These are phyloP conservation scores for Peromyscus polionotus DNA, from an alignment of 2,113 vertebrate species.

Conservation along the genomic window DNA sequence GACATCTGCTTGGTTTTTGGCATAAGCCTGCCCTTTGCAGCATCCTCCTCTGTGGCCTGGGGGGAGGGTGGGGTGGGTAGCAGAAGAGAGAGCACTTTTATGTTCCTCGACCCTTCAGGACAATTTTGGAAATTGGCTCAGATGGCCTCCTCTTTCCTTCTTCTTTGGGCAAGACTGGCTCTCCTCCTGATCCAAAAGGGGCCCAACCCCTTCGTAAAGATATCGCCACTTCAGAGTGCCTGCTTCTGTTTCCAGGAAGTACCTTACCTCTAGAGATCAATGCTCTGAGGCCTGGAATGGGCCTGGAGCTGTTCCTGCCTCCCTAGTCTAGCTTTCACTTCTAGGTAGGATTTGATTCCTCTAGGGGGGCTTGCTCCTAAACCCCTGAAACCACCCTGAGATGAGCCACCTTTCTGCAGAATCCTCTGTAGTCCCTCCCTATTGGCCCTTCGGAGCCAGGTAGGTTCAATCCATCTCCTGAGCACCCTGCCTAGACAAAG, in stretches of 20 bases:
- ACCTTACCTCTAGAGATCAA: background rate
- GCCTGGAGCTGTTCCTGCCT: background rate
- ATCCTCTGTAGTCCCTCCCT: background rate
- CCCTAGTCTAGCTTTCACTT: background rate
- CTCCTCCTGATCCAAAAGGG: background rate
- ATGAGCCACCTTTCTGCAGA: background rate
- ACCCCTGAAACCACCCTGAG: background rate
- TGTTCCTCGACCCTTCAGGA: background rate
- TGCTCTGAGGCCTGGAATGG: background rate
- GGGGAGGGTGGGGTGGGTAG: too few relatives aligned
- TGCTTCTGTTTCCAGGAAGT: background rate
- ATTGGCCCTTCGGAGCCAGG: background rate
- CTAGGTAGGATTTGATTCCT: background rate
- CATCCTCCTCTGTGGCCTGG: background rate
- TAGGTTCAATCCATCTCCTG: background rate
- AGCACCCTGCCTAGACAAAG: background rate
- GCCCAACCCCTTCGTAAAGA: background rate
- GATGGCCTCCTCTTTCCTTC: background rate
- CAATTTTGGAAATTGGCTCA: background rate
- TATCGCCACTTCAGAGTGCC: background rate
- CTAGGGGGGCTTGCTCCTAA: background rate
- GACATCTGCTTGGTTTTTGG: background rate
- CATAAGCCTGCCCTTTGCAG: too few relatives aligned
- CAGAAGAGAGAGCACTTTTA: fast-evolving
- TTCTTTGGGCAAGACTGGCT: background rate